Evolutionary conservation across 2,888 invertebrate species (phyloP).

Genomic region (Acanthosepion esculentum): DNA sequence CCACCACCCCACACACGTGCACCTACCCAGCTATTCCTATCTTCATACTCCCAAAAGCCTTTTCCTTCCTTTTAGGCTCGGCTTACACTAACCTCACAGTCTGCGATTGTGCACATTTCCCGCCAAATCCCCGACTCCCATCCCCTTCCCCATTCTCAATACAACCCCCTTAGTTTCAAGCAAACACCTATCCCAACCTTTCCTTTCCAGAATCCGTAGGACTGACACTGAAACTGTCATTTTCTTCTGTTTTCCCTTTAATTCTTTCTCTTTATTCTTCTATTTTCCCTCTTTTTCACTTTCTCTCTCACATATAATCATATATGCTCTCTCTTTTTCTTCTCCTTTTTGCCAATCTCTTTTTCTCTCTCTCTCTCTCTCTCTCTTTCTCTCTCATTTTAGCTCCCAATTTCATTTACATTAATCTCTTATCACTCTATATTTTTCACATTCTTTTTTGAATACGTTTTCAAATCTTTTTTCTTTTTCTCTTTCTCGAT

Average conservation of each 20-base stretch:
- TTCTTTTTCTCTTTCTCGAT: not conserved
- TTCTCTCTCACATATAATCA: not conserved
- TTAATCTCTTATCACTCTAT: too few species aligned
- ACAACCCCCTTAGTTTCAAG: not conserved
- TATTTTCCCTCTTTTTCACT: not conserved
- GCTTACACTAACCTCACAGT: constrained; percentile 33
- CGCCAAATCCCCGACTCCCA: not conserved
- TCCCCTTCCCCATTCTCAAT: not conserved
- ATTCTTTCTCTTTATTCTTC: not conserved
- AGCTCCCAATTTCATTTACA: too few species aligned
- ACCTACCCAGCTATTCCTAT: constrained; percentile 33
- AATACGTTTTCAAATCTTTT: not conserved
- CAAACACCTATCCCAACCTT: not conserved
- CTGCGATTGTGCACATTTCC: not conserved
- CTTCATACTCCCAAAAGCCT: constrained; percentile 9
- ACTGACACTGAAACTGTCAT: not conserved
- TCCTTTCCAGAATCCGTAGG: not conserved
- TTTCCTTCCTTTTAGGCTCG: constrained; percentile 17
- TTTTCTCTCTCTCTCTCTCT: not conserved
- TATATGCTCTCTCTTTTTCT: not conserved
- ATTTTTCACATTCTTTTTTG: not conserved
- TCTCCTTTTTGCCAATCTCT: not conserved
- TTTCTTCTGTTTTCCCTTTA: not conserved
- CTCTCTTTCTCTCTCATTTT: not conserved
- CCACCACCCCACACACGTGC: not conserved